phyloP scores from a whole-genome alignment of 2,888 invertebrate genomes.

The Mesorhabditis spiculigera region DNA sequence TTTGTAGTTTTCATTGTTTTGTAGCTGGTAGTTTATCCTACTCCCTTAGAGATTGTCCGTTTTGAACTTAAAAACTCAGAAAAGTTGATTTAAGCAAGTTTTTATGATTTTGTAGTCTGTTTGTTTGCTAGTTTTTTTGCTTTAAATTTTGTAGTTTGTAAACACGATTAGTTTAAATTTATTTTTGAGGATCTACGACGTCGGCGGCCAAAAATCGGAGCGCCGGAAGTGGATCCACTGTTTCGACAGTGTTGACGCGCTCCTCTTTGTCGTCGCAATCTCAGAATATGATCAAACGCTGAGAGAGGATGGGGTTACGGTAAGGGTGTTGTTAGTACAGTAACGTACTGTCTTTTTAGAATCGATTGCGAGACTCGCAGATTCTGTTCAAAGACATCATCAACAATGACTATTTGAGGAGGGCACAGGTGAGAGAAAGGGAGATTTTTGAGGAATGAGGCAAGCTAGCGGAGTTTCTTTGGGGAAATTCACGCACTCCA shows the following conservation, averaged over 20 bases:
- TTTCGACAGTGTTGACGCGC: conserved; percentile 91
- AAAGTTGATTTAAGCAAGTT: no score
- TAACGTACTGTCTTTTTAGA: conserved; percentile 14
- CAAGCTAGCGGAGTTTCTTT: no score
- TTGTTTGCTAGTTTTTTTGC: no score
- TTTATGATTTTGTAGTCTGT: no score
- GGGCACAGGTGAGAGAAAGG: not conserved
- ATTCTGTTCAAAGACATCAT: conserved; percentile 24
- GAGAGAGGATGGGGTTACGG: conserved; percentile 99
- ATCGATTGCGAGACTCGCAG: conserved; percentile 26
- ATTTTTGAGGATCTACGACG: conserved; percentile 87
- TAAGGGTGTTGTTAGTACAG: conserved; percentile 60
- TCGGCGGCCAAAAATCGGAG: conserved; percentile 95
- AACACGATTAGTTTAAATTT: no score
- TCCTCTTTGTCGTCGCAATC: conserved; percentile 91
- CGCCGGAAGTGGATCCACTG: conserved; percentile 73
- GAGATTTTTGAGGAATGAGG: no score
- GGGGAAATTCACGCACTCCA: no score
- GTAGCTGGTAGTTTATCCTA: no score
- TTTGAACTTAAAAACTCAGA: no score
- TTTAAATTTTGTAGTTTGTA: no score
- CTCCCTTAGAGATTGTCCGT: no score
- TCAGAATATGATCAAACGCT: conserved; percentile 99
- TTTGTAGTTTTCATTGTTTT: no score
- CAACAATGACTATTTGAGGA: conserved; percentile 27